Evolutionary conservation across 2,888 invertebrate species (phyloP).

Genomic region (Apodemia hepburni): DNA sequence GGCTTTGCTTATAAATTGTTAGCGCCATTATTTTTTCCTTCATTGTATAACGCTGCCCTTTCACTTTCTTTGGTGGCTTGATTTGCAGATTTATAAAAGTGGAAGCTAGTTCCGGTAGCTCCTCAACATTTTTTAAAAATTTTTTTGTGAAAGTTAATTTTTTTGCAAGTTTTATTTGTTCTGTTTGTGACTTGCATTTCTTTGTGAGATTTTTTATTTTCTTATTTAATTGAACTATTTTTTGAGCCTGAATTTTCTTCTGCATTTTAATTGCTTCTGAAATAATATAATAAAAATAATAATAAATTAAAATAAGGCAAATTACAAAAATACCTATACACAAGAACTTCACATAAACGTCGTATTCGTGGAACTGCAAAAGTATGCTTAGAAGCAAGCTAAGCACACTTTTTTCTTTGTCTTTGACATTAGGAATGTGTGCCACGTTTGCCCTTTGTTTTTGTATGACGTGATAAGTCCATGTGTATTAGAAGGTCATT

Average conservation of each 20-base stretch:
- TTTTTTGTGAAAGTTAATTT: background rate
- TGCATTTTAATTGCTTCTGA: background rate
- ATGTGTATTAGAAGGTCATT: too few species aligned
- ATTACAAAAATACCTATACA: too few species aligned
- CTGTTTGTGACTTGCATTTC: background rate
- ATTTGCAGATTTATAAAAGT: constrained; percentile 23
- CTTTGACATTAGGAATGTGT: too few species aligned
- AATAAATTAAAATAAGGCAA: background rate
- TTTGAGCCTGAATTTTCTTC: background rate
- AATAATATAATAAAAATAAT: background rate
- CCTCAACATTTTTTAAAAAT: background rate
- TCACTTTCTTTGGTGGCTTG: constrained; percentile 22
- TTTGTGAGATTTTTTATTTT: background rate
- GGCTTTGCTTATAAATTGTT: constrained; percentile 24
- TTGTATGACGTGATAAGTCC: too few species aligned
- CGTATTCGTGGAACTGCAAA: too few species aligned
- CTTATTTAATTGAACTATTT: background rate
- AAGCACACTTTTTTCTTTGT: too few species aligned
- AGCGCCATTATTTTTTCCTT: constrained; percentile 29
- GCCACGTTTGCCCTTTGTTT: too few species aligned
- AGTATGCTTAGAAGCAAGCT: too few species aligned
- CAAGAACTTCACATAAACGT: too few species aligned
- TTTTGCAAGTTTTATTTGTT: background rate
- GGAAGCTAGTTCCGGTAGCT: background rate
- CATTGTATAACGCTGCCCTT: constrained; percentile 25